Base-by-base conservation (phyloP, 2,113 vertebrate genomes). In the Petroica traversi region DNA sequence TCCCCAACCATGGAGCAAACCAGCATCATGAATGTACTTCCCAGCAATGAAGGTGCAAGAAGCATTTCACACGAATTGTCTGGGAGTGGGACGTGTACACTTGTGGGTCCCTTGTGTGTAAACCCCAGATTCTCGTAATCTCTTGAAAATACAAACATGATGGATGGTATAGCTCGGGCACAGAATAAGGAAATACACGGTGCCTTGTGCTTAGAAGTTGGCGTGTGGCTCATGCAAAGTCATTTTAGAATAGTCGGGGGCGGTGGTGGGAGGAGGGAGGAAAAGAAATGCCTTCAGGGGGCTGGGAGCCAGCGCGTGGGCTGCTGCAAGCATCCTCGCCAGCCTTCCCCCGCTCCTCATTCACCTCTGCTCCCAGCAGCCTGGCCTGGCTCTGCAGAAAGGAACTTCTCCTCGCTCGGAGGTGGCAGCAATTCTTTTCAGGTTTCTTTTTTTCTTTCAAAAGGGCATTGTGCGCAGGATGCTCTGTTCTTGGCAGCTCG, bases 241-340 rank as follows among this genome's bases (percentile, higher is more conserved):
- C 66, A 45, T 80, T 92, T 94, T 68, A 77, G 81, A 94, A 67
- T 74, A 77, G 49, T 73, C 2, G 26, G 78, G 76, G 92, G 93
- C 19, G 82, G 83, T 0, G 4, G 92, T 88, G 75, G 88, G 90
- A 91, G 73, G 79, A 88, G 36, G 51, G 76, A 92, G 85, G 79
- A 85, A 77, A 94, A 93, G 75, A 92, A 83, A 90, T 94, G 85
- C 91, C 85, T 94, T 46, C 0, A 8, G 52, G 75, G 66, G 64
- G 71, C 62, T 5, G 8, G 66, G 88, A 96, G 91, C 61, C 46
- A 29, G 69, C 1, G 9, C 3, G 57, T 66, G 82, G 92, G 93
- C 1, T 78, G 71, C 84, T 59, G 78, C 43, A 29, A 88, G 78
- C 62, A 13, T 22, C 40, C 75, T 80, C 3, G 6, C 58, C 77